A percentile compares a stretch with the other conserved stretches of the same genome.
Evolutionary conservation across 2,888 invertebrate genomes (phyloP).

Genomic region (Trissolcus brochymenae): DNA sequence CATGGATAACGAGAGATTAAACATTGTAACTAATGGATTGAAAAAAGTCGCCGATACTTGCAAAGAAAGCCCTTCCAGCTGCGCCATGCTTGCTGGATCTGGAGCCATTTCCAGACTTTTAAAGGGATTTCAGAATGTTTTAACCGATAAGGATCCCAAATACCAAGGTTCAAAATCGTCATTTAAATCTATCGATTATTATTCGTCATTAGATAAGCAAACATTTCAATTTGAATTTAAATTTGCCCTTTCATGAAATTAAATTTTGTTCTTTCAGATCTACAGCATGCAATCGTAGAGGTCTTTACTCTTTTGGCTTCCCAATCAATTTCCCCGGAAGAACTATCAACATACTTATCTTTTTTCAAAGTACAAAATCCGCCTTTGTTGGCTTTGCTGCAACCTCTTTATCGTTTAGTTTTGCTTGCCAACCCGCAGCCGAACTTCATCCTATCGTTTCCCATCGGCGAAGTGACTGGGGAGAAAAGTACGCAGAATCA

Average conservation of each 20-base stretch:
- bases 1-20: slow-evolving; percentile 65
- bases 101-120: slow-evolving; percentile 74
- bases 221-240: neutral
- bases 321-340: slow-evolving; percentile 78
- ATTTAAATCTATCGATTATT: no score
- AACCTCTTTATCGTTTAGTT: slow-evolving; percentile 77
- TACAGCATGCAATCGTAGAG: slow-evolving; percentile 82
- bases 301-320: slow-evolving; percentile 79
- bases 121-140: slow-evolving; percentile 72
- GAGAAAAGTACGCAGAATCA: slow-evolving; percentile 27
- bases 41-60: slow-evolving; percentile 74
- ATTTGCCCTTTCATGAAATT: no score
- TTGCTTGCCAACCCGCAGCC: slow-evolving; percentile 79
- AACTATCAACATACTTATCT: slow-evolving; percentile 80
- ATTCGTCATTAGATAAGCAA: neutral
- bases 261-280: slow-evolving; percentile 79
- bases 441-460: slow-evolving; percentile 79
- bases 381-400: slow-evolving; percentile 79
- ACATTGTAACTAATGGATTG: slow-evolving; percentile 70
- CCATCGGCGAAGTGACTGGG: slow-evolving; percentile 64
- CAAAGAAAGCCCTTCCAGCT: slow-evolving; percentile 75
- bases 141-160: slow-evolving; percentile 67
- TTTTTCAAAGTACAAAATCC: slow-evolving; percentile 79
- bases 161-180: slow-evolving; percentile 64
- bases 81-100: slow-evolving; percentile 74